phyloP scores from a whole-genome alignment of 2,113 vertebrate genomes.

The Atlantisia rogersi region DNA sequence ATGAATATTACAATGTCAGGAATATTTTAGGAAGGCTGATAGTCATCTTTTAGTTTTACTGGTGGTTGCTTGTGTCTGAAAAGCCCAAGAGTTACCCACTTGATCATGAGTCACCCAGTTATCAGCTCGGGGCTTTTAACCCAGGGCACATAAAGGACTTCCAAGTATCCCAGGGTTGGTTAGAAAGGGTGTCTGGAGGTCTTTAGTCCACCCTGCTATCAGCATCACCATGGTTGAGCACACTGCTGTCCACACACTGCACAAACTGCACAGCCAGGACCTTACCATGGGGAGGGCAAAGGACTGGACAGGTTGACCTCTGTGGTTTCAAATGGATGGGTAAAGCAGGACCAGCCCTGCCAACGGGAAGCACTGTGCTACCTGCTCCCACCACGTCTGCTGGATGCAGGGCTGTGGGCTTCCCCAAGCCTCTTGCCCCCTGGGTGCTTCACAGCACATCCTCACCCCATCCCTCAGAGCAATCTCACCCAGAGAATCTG shows the following conservation, averaged over 20 bases:
- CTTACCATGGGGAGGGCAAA: neutral
- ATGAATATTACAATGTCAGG: neutral
- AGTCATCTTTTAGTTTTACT: neutral
- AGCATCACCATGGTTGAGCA: neutral
- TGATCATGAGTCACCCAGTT: neutral
- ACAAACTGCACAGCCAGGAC: neutral
- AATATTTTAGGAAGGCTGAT: neutral
- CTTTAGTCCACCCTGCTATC: neutral
- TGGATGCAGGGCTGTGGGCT: neutral
- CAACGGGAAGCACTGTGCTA: neutral
- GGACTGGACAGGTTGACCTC: neutral
- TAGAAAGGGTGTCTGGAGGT: neutral
- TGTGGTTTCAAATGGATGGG: neutral
- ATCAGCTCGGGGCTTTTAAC: neutral
- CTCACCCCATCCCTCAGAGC: neutral
- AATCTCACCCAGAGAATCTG: accelerated
- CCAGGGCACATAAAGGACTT: neutral
- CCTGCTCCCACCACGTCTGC: neutral
- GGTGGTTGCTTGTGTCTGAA: neutral
- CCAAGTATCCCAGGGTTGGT: neutral
- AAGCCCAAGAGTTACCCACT: neutral
- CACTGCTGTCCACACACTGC: neutral
- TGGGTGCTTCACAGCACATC: neutral
- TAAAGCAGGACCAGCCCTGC: neutral
- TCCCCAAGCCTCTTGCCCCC: neutral